These are phyloP conservation scores for Nemopilema nomurai DNA, from an alignment of 30 jellyfish, hydroid and myxozoan genomes.

Conservation along the genomic window DNA sequence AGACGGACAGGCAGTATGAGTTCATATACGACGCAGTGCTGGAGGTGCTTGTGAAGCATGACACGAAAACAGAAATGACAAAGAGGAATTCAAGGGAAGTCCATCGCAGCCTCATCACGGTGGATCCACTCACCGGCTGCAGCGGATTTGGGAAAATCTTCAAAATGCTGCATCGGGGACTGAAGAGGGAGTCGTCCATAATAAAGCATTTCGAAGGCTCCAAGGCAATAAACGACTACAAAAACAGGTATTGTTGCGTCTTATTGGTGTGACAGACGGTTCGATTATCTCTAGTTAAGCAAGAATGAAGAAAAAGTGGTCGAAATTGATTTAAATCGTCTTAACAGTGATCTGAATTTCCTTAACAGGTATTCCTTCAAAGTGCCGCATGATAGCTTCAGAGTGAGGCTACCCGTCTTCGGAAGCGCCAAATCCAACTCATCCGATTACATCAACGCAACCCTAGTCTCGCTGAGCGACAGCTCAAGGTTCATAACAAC, in stretches of 20 bases:
- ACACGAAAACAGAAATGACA: constrained; percentile 40
- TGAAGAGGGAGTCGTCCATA: constrained; percentile 23
- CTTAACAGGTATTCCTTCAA: constrained; percentile 48
- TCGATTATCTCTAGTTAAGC: too few species aligned
- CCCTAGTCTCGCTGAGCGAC: constrained; percentile 41
- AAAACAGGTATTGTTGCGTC: constrained; percentile 82
- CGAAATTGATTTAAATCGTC: too few species aligned
- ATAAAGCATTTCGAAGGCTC: constrained; percentile 54
- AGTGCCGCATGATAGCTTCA: constrained; percentile 70
- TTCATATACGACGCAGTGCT: constrained; percentile 73
- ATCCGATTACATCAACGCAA: constrained; percentile 76
- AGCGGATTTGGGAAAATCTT: constrained; percentile 68
- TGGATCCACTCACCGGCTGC: constrained; percentile 71
- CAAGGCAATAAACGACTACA: constrained; percentile 62
- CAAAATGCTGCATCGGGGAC: constrained; percentile 37
- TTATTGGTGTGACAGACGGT: not conserved
- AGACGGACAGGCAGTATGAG: constrained; percentile 73
- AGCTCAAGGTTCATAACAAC: constrained; percentile 62
- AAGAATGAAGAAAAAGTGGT: not conserved
- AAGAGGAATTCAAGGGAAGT: constrained; percentile 49
- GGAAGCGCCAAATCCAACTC: constrained; percentile 46
- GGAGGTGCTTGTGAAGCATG: constrained; percentile 35
- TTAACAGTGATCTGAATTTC: not conserved
- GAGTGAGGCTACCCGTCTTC: constrained; percentile 57
- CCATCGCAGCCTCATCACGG: constrained; percentile 15